Conservation (phyloP, 2,797 vertebrate genomes). For the Cyclopterus lumpus region DNA sequence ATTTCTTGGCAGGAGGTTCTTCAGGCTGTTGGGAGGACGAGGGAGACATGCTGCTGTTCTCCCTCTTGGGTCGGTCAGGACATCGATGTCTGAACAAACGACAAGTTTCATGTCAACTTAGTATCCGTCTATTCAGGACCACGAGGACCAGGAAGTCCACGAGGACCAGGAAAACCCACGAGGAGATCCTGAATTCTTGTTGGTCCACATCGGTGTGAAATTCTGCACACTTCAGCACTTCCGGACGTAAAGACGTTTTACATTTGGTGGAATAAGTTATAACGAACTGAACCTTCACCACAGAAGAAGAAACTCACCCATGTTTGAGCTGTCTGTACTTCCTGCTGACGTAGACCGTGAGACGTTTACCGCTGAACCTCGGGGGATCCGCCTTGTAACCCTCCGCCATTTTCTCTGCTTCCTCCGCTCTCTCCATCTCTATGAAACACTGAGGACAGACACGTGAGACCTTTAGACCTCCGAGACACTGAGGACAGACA, state of each 20-base stretch:
- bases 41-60: conserved; percentile 21
- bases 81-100: conserved; percentile 49
- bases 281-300: too few species aligned
- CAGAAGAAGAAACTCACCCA: conserved; percentile 69
- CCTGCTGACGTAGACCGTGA: conserved; percentile 84
- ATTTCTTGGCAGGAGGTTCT: conserved; percentile 78
- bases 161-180: too few species aligned
- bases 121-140: not conserved
- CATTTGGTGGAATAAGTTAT: too few species aligned
- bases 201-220: too few species aligned
- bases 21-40: conserved; percentile 54
- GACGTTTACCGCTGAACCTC: conserved; percentile 79
- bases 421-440: conserved; percentile 81
- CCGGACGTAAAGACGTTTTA: too few species aligned
- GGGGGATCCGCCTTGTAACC: conserved; percentile 65
- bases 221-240: too few species aligned
- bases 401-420: conserved; percentile 81
- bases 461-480: not conserved
- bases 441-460: conserved; percentile 78
- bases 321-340: conserved; percentile 88
- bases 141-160: not conserved
- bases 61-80: conserved; percentile 26
- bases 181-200: too few species aligned
- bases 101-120: not conserved
- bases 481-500: not conserved